phyloP scores from a whole-genome alignment of 53 echinoderm and acorn worm genomes.

The Holothuria leucospilota region DNA sequence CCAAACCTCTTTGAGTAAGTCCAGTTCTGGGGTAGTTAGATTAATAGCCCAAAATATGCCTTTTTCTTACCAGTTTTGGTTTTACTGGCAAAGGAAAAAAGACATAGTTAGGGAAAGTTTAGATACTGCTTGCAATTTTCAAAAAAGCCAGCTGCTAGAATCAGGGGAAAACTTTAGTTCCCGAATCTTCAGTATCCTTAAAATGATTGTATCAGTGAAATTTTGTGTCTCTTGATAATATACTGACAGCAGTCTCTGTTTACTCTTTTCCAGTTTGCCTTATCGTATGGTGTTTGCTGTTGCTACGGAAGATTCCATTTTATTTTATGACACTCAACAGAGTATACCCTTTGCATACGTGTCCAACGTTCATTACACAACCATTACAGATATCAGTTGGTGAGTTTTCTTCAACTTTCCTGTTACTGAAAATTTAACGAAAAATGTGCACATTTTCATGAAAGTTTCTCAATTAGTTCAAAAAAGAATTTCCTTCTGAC shows the following conservation, averaged over 20 bases:
- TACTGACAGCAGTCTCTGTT: too few species aligned
- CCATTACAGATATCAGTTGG: slow-evolving; percentile 92
- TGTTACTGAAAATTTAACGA: background rate
- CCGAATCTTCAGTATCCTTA: too few species aligned
- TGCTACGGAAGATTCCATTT: slow-evolving; percentile 83
- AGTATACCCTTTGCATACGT: slow-evolving; percentile 89
- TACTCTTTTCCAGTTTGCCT: slow-evolving; percentile 65
- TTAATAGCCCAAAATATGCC: background rate
- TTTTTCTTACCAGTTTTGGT: too few species aligned
- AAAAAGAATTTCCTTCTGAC: too few species aligned
- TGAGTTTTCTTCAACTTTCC: slow-evolving; percentile 38
- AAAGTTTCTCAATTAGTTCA: background rate
- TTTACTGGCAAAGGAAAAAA: too few species aligned
- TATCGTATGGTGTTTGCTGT: slow-evolving; percentile 96
- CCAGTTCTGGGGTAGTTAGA: background rate
- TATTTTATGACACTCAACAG: slow-evolving; percentile 94
- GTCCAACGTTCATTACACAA: slow-evolving; percentile 91
- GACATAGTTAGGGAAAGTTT: too few species aligned
- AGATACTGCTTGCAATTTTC: too few species aligned
- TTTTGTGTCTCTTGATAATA: too few species aligned
- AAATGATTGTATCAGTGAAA: too few species aligned
- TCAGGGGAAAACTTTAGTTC: too few species aligned
- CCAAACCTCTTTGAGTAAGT: slow-evolving; percentile 41
- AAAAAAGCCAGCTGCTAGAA: too few species aligned
- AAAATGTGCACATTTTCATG: background rate